These are phyloP conservation scores for Drosophila lacertosa DNA, from an alignment of 1,140 invertebrate genomes.

Conservation along the genomic window DNA sequence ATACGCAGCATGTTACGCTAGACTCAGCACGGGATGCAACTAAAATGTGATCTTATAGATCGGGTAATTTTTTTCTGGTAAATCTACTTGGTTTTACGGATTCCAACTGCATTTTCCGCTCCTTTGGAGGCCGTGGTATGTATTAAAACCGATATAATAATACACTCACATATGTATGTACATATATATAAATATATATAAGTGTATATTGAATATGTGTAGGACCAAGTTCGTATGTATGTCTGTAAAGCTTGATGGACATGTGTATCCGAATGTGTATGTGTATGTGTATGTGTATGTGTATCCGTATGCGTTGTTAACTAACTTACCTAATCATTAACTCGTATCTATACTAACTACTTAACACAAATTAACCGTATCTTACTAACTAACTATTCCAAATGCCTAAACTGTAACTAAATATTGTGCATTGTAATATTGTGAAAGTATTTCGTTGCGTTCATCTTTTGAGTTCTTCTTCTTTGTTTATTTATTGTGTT, in stretches of 20 bases:
- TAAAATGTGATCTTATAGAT: conserved; percentile 4
- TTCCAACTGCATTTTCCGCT: conserved; percentile 12
- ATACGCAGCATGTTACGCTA: conserved; percentile 35
- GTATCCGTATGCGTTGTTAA: conserved; percentile 18
- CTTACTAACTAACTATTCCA: conserved; percentile 26
- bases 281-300: conserved; percentile 19
- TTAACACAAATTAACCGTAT: conserved; percentile 20
- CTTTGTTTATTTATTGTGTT: conserved; percentile 19
- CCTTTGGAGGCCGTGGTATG: conserved; percentile 29
- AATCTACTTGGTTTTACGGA: neutral
- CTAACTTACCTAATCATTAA: conserved; percentile 10
- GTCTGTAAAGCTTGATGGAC: conserved; percentile 1
- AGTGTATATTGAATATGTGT: conserved; percentile 49
- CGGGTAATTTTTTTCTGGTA: neutral
- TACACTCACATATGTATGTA: neutral
- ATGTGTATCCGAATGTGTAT: conserved; percentile 13
- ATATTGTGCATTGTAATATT: conserved; percentile 39
- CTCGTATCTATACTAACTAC: conserved; percentile 22
- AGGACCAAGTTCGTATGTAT: conserved; percentile 45
- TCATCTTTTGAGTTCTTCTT: conserved; percentile 2
- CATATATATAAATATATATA: conserved; percentile 50
- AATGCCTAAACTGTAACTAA: conserved; percentile 26
- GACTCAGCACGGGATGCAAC: conserved; percentile 19
- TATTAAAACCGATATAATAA: conserved; percentile 13
- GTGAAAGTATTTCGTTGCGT: conserved; percentile 1